These are phyloP conservation scores for Nezara viridula DNA, from an alignment of 2,888 invertebrate genomes.

Conservation along the genomic window DNA sequence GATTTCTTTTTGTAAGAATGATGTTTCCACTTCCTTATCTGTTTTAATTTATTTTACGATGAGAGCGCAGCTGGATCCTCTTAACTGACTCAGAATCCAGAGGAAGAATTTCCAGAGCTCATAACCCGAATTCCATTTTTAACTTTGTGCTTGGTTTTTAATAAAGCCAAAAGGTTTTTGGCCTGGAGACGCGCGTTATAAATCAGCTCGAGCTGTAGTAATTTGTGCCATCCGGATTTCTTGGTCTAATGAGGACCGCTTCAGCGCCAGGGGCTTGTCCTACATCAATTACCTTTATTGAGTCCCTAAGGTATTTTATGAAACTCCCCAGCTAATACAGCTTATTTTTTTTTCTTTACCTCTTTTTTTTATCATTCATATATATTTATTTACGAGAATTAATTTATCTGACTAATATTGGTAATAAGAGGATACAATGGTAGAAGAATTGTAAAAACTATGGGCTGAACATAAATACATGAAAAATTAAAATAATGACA, in stretches of 20 bases:
- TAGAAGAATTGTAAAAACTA: no score
- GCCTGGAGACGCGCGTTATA: neutral
- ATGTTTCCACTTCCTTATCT: neutral
- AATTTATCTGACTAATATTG: no score
- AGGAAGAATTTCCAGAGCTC: neutral
- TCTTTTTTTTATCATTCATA: neutral
- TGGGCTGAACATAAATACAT: no score
- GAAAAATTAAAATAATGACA: no score
- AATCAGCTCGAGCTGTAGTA: neutral
- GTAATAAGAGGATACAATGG: no score
- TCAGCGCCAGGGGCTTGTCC: neutral
- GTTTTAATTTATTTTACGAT: slow-evolving; percentile 6
- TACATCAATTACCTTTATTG: neutral
- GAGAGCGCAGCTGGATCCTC: neutral
- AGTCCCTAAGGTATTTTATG: neutral
- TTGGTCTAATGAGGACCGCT: neutral
- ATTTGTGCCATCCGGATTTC: neutral
- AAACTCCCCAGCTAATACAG: neutral
- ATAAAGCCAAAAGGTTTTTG: neutral
- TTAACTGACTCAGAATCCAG: neutral
- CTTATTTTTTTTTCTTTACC: neutral
- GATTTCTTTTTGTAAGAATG: neutral
- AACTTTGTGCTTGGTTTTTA: neutral
- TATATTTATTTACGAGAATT: neutral
- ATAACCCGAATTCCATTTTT: neutral